phyloP scores from a whole-genome alignment of 1,140 invertebrate species.

The Nephotettix cincticeps region DNA sequence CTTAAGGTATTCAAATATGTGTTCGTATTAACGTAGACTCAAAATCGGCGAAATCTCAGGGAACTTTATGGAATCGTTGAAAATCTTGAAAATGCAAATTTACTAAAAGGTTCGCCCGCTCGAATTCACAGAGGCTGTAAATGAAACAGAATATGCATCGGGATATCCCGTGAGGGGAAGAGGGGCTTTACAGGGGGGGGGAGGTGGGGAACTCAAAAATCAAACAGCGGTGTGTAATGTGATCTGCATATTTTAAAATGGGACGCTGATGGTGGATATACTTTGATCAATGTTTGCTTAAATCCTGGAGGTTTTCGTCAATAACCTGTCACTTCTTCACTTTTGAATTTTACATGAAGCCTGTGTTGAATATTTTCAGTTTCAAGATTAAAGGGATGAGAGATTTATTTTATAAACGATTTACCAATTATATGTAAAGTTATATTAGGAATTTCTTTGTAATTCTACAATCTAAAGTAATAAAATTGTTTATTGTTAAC shows the following conservation, averaged over 20 bases:
- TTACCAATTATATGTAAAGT: no score
- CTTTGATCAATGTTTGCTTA: constrained; percentile 10
- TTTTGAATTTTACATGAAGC: no score
- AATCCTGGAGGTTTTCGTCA: neutral
- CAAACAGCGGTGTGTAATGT: constrained; percentile 3
- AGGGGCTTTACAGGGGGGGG: neutral
- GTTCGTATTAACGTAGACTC: no score
- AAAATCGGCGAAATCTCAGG: no score
- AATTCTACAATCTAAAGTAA: no score
- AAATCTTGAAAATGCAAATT: constrained; percentile 1
- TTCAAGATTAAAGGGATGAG: no score
- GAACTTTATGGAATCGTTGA: no score
- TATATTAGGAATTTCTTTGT: no score
- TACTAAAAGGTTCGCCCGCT: neutral
- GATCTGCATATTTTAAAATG: constrained; percentile 10
- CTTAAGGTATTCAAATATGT: no score
- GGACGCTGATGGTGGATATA: neutral
- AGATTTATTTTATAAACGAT: no score
- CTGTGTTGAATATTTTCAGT: no score
- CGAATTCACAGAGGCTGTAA: neutral
- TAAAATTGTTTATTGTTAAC: no score
- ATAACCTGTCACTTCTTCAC: neutral
- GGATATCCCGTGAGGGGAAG: neutral
- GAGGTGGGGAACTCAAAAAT: neutral
- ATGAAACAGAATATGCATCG: neutral